Percentiles rank a stretch among this genome's conserved stretches.
These are phyloP conservation scores for Serinus canaria DNA, from an alignment of 2,113 vertebrate species.

Conservation along the genomic window DNA sequence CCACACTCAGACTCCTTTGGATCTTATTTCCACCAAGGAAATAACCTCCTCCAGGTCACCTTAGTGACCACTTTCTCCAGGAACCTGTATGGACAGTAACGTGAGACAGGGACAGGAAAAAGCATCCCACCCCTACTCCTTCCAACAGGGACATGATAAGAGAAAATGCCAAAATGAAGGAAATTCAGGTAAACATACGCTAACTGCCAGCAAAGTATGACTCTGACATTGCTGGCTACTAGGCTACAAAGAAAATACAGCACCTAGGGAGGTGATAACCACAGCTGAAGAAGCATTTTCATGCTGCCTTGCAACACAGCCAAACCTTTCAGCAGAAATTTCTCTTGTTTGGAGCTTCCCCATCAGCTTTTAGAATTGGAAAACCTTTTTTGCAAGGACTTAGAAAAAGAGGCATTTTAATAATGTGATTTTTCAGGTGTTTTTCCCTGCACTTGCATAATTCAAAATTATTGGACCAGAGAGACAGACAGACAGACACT, in stretches of 20 bases:
- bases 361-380: not conserved
- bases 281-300: not conserved
- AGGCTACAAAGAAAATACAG: not conserved
- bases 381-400: not conserved
- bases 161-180: not conserved
- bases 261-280: not conserved
- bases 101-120: not conserved
- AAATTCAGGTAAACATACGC: not conserved
- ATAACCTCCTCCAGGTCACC: not conserved
- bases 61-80: not conserved
- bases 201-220: not conserved
- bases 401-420: not conserved
- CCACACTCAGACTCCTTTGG: not conserved
- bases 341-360: not conserved
- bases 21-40: not conserved
- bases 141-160: not conserved
- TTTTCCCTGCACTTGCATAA: not conserved
- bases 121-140: not conserved
- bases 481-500: slow-evolving; percentile 21
- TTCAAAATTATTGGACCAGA: not conserved
- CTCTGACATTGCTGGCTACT: not conserved
- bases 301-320: not conserved
- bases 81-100: not conserved
- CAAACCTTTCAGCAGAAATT: not conserved
- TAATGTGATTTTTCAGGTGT: not conserved